Conservation (phyloP, 1,140 invertebrate species). For the Monomorium pharaonis region DNA sequence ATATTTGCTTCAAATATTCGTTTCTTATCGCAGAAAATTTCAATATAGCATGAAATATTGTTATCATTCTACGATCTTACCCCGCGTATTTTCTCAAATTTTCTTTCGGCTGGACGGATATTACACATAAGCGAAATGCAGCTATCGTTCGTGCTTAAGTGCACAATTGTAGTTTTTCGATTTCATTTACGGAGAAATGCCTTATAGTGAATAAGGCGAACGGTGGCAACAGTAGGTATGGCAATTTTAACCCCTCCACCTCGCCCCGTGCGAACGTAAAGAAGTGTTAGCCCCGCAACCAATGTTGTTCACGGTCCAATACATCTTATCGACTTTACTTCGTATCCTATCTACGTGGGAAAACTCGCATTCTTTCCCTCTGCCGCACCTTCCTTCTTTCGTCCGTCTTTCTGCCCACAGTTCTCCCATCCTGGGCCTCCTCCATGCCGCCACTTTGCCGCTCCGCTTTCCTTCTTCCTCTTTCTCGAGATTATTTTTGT, state of each 20-base stretch:
- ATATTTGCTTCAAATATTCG: background rate
- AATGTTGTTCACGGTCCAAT: conserved; percentile 75
- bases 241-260: conserved; percentile 64
- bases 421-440: background rate
- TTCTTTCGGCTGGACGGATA: conserved; percentile 31
- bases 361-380: conserved; percentile 69
- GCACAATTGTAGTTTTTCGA: conserved; percentile 53
- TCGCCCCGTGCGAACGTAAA: conserved; percentile 59
- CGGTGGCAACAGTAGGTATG: conserved; percentile 54
- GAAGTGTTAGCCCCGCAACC: conserved; percentile 72
- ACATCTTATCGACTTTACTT: conserved; percentile 77
- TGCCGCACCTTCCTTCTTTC: background rate
- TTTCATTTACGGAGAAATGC: conserved; percentile 52
- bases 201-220: conserved; percentile 37
- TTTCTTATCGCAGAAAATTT: conserved; percentile 1
- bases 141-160: conserved; percentile 40
- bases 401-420: background rate
- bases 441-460: conserved; percentile 29
- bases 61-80: background rate
- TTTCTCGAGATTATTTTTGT: conserved; percentile 74
- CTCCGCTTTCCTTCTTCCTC: conserved; percentile 55
- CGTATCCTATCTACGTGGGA: conserved; percentile 74
- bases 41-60: conserved; percentile 11
- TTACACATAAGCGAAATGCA: conserved; percentile 46
- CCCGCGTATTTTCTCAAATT: conserved; percentile 43